Evolutionary conservation across 2,888 invertebrate species (phyloP), one percentile per base, ranked within the genome.

Genomic region (Drosophila prostipennis): DNA sequence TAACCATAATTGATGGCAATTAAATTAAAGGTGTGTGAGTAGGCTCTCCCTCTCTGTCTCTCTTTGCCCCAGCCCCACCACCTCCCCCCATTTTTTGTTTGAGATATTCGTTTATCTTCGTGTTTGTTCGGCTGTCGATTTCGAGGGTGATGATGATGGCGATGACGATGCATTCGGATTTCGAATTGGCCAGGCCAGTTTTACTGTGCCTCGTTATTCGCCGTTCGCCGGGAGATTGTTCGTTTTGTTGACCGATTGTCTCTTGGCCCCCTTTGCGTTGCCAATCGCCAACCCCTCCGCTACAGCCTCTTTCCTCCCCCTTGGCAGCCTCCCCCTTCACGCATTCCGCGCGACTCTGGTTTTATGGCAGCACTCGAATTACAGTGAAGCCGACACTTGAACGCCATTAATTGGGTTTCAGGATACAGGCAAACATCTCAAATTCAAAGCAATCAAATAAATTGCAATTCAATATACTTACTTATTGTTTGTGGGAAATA

Each of bases 1-100:
- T 89, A 80, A 82, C 81, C 89, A 79, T 87, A 87, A 86, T 89
- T 86, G 89, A 87, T 86, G 86, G 85, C 89, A 89, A 86, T 86
- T 86, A 89, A 89, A 80, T 81, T 77, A 85, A 86, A 85, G 89
- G 86, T 86, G 78, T 88, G 83, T 77, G 80, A 74, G 82, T 82
- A 72, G 76, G 72, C 46, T 46, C 57, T 45, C 45, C 45, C 23
- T 65, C 45, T 19, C 60, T 55, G 36, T 49, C 42, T 58, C 16
- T 14, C 34, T 11, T 6, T 19, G 13, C 2, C 16, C 36, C 43
- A 7, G 60, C 72, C 73, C 64, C 69, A 72, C 61, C 10, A 10
- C 29, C 69, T 75, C 61, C 14, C 14, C 29, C 29, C 29, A 7
- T n/a, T n/a, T 26, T n/a, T 14, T 16, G 7, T 14, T 46, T 13